Base-by-base conservation (phyloP, 2,113 vertebrate species). In the Osmerus eperlanus region DNA sequence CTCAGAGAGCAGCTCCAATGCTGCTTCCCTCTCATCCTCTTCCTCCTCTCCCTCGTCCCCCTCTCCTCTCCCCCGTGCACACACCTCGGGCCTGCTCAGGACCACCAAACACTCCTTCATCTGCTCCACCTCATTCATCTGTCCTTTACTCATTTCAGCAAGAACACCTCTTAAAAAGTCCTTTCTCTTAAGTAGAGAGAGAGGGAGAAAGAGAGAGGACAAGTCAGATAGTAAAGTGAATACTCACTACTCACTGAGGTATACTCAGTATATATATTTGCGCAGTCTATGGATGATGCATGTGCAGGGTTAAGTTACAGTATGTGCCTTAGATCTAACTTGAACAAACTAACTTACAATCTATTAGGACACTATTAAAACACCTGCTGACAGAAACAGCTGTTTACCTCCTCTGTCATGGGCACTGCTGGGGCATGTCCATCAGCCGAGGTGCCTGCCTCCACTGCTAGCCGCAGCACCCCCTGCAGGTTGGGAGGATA, bases 331-430 rank as follows among this genome's bases (percentile, higher is more conserved):
- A 9, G 9, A 47, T 47, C 6, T 47, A 47, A 47, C 41, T 47
- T 47, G 9, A 11, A 47, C 41, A 47, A 9, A 47, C 32, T 36
- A 36, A 36, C 41, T 47, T 47, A 47, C 41, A 47, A 11, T 47
- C 41, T 12, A 47, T 47, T 9, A 47, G 41, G 23, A 23, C 23
- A 23, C 23, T 23, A 23, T 23, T 23, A 23, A 23, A 23, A 23
- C 23, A 23, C 23, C 23, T 23, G 23, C 2, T 23, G 23, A 23
- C 23, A 23, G 23, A 23, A 23, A 23, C 23, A 23, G 23, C 23
- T 23, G 23, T 23, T 23, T 84, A 96, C 95, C 93, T 96, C 95
- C 51, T 94, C 92, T 60, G 95, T 93, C 94, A 97, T 94, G 65
- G 93, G 93, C 25, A 92, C 90, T 0, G 67, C 4, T 4, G 91